Evolutionary conservation across 2,113 vertebrate species (phyloP), one percentile per base, ranked within the genome.

Genomic region (Chloropsis hardwickii): DNA sequence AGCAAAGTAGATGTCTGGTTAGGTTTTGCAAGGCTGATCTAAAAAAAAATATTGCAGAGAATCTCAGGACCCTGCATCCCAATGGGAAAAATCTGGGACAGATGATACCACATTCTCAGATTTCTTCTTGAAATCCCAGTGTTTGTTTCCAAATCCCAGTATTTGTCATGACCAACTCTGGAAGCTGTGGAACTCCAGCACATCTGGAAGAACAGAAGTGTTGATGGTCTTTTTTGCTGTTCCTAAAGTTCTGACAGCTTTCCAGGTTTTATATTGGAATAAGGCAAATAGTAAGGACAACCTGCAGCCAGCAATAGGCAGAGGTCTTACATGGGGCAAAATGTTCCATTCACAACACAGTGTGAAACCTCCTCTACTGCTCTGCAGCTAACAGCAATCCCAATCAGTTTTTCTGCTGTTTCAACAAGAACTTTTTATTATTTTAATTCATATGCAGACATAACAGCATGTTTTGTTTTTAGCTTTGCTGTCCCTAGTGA

Each of bases 331-430:
- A 6, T 9, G 12, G 61, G 57, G 31, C 48, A 76, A 77, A 85
- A 24, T 5, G 4, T 66, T 58, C 28, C 29, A 10, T 60, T 35
- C 0, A 2, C 12, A 67, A 13, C 25, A 44, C 7, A 15, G 1
- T 5, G 9, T 48, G 56, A 91, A 94, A 61, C 24, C n/a, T 72
- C 20, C 27, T 78, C 54, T 57, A 10, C 15, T 61, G 28, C 39
- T 88, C 6, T 44, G 25, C 28, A 81, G 5, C 64, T 54, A 81
- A 47, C 14, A 61, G 13, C 14, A 56, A 17, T 48, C 81, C 16
- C 3, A 48, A 13, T 53, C 14, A 25, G 27, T 50, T 86, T 35
- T 78, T 33, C 12, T 44, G 23, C 6, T 45, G 25, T 64, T 91
- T 74, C 57, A 85, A 14, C 7, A 45, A 39, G 12, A 7, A 29